Percentiles rank a stretch among this genome's conserved stretches.
Evolutionary conservation across 2,888 invertebrate genomes (phyloP).

Genomic region (Bombyx huttoni): DNA sequence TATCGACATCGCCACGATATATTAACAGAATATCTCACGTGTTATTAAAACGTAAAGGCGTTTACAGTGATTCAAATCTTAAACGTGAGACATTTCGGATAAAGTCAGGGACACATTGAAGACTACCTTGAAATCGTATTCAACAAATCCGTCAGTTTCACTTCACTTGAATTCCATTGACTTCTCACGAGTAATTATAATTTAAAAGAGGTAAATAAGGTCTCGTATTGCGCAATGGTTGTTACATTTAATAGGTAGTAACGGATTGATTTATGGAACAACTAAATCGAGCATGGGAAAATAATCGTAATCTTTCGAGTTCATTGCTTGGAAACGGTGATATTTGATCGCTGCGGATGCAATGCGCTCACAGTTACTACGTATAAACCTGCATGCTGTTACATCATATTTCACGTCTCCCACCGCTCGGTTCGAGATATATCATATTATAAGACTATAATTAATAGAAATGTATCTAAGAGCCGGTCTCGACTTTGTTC

Average conservation of each 20-base stretch:
- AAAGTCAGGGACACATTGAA: slow-evolving; percentile 7
- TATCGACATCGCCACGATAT: slow-evolving; percentile 33
- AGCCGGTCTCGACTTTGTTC: slow-evolving; percentile 10
- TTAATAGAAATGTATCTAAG: not conserved
- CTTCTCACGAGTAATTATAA: not conserved
- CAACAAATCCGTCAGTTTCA: not conserved
- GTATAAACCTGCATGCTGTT: not conserved
- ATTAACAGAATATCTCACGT: slow-evolving; percentile 12
- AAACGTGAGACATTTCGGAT: not conserved
- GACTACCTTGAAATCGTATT: slow-evolving; percentile 20
- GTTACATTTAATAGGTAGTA: not conserved
- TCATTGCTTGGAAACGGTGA: slow-evolving; percentile 19
- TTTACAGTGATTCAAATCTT: not conserved
- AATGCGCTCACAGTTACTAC: not conserved
- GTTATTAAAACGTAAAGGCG: not conserved
- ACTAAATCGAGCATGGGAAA: slow-evolving; percentile 43
- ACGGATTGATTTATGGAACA: slow-evolving; percentile 5
- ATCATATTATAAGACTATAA: not conserved
- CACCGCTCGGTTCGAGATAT: not conserved
- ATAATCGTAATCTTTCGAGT: slow-evolving; percentile 22
- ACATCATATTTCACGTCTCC: not conserved
- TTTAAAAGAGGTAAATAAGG: slow-evolving; percentile 11
- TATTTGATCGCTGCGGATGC: slow-evolving; percentile 30
- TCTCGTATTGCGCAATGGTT: slow-evolving; percentile 8
- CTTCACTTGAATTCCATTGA: not conserved